These are phyloP conservation scores for Pectinophora gossypiella DNA, from an alignment of 1,140 invertebrate species.

Conservation along the genomic window DNA sequence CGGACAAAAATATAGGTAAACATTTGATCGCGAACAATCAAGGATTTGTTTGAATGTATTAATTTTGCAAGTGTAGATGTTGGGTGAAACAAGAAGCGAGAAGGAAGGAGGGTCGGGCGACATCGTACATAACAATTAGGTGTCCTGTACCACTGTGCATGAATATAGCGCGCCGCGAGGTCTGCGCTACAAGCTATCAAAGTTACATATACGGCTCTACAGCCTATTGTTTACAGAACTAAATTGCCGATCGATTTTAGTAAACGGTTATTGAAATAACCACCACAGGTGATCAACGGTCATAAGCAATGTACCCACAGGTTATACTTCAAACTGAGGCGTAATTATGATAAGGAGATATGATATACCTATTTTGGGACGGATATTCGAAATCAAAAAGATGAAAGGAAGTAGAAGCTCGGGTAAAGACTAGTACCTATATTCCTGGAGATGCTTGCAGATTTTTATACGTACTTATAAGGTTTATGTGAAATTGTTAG, in stretches of 20 bases:
- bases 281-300: not conserved
- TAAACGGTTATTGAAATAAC: not conserved
- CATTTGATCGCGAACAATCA: not conserved
- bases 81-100: not conserved
- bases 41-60: not conserved
- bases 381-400: too few relatives aligned
- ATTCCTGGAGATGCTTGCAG: too few relatives aligned
- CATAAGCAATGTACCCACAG: too few relatives aligned
- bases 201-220: slow-evolving; percentile 1
- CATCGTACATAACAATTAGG: slow-evolving; percentile 1
- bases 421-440: too few relatives aligned
- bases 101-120: not conserved
- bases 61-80: not conserved
- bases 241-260: not conserved
- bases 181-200: not conserved
- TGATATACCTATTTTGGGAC: too few relatives aligned
- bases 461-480: too few relatives aligned
- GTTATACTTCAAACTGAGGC: too few relatives aligned
- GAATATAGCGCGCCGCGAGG: not conserved
- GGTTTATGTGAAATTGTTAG: too few relatives aligned
- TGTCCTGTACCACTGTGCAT: not conserved
- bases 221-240: not conserved
- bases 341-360: too few relatives aligned
- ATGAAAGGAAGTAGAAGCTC: too few relatives aligned
- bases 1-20: too few relatives aligned